Conservation (phyloP, 2,888 invertebrate species). For the Merodon equestris region DNA sequence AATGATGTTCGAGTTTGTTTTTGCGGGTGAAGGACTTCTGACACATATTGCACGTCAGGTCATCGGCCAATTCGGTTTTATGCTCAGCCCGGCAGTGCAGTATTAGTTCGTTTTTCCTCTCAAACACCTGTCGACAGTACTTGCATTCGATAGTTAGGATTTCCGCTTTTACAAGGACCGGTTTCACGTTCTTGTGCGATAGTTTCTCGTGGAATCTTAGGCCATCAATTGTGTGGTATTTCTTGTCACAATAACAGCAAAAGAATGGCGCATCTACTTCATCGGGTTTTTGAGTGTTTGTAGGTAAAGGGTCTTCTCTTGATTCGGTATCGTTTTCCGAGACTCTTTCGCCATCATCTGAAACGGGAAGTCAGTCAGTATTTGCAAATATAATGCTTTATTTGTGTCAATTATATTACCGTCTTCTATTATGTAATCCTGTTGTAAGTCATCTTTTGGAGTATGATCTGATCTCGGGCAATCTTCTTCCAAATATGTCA, state of each 20-base stretch:
- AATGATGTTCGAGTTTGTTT: slow-evolving; percentile 33
- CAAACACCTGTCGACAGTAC: slow-evolving; percentile 42
- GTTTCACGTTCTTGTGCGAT: slow-evolving; percentile 79
- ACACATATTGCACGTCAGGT: slow-evolving; percentile 32
- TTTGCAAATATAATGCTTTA: too few species aligned
- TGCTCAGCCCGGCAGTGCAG: slow-evolving; percentile 28
- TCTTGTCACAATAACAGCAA: slow-evolving; percentile 57
- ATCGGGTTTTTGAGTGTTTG: too few species aligned
- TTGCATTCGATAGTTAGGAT: slow-evolving; percentile 31
- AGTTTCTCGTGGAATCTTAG: slow-evolving; percentile 71
- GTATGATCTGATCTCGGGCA: too few species aligned
- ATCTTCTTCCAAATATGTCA: too few species aligned
- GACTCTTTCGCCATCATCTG: not conserved
- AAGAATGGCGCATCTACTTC: not conserved
- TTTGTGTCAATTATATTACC: too few species aligned
- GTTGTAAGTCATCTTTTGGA: too few species aligned
- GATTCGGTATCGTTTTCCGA: not conserved
- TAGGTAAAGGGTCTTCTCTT: not conserved
- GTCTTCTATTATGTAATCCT: too few species aligned
- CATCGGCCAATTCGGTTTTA: slow-evolving; percentile 5
- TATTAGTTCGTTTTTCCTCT: slow-evolving; percentile 4
- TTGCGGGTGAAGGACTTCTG: slow-evolving; percentile 37
- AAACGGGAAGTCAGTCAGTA: not conserved
- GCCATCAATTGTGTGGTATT: slow-evolving; percentile 49
- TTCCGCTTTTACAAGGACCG: slow-evolving; percentile 22